Evolutionary conservation across 2,888 invertebrate species (phyloP).

Genomic region (Phasia obesa): DNA sequence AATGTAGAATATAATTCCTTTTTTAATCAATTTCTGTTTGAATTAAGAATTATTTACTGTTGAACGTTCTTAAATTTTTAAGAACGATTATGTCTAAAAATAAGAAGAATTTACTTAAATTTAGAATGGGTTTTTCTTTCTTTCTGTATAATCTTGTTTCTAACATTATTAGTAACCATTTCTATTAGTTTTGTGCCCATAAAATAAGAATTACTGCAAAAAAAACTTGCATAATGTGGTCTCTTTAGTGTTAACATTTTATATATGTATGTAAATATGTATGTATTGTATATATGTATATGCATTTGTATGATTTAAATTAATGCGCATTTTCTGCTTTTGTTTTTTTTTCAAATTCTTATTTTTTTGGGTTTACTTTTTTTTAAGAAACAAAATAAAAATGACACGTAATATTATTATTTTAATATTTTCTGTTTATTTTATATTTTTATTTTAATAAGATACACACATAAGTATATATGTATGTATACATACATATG

Average conservation of each 20-base stretch:
- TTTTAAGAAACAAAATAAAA: slow-evolving; percentile 30
- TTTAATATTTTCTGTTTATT: slow-evolving; percentile 8
- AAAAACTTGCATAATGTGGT: not conserved
- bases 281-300: too few species aligned
- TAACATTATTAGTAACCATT: too few species aligned
- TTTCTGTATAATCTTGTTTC: too few species aligned
- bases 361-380: slow-evolving; percentile 17
- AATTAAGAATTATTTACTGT: too few species aligned
- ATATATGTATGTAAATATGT: not conserved
- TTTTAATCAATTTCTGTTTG: too few species aligned
- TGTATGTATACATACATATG: not conserved
- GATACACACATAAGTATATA: not conserved
- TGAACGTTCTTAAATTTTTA: too few species aligned
- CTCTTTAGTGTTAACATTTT: slow-evolving; percentile 54
- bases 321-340: slow-evolving; percentile 69
- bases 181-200: too few species aligned
- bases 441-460: not conserved
- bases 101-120: too few species aligned
- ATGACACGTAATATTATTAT: slow-evolving; percentile 46
- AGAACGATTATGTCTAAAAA: too few species aligned
- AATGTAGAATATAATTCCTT: too few species aligned
- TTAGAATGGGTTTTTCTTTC: too few species aligned
- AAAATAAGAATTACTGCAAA: too few species aligned
- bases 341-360: slow-evolving; percentile 36
- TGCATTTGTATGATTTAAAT: slow-evolving; percentile 42